Conservation (phyloP, 2,113 vertebrate species). For the Poeciliopsis turrubarensis region DNA sequence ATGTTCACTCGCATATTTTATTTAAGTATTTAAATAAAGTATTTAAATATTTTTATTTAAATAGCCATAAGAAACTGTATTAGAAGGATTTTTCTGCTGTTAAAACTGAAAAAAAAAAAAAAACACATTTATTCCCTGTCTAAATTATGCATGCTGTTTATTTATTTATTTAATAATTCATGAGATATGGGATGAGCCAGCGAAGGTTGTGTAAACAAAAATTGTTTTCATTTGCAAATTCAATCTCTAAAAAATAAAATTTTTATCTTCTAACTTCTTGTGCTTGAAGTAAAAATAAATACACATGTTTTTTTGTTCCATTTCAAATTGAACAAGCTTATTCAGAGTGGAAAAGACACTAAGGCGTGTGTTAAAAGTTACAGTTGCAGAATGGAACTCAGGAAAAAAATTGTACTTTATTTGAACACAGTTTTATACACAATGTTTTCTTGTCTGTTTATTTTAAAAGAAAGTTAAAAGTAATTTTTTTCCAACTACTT, state of each 20-base stretch:
- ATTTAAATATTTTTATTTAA: no score
- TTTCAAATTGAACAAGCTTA: conserved; percentile 13
- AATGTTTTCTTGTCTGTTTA: neutral
- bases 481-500: neutral
- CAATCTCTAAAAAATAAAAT: neutral
- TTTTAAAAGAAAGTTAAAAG: neutral
- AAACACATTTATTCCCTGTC: neutral
- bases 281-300: neutral
- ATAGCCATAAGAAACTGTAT: neutral
- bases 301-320: neutral
- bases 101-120: no score
- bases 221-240: neutral
- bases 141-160: neutral
- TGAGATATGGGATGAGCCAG: neutral
- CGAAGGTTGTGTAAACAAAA: neutral
- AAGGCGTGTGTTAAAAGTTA: conserved; percentile 12
- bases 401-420: neutral
- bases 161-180: neutral
- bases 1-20: neutral
- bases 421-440: neutral
- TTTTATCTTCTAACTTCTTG: neutral
- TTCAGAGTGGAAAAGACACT: conserved; percentile 5
- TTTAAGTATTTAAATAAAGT: neutral
- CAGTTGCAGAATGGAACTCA: neutral
- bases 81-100: neutral